Base-by-base conservation (phyloP, 2,888 invertebrate genomes). In the Scaeva pyrastri region DNA sequence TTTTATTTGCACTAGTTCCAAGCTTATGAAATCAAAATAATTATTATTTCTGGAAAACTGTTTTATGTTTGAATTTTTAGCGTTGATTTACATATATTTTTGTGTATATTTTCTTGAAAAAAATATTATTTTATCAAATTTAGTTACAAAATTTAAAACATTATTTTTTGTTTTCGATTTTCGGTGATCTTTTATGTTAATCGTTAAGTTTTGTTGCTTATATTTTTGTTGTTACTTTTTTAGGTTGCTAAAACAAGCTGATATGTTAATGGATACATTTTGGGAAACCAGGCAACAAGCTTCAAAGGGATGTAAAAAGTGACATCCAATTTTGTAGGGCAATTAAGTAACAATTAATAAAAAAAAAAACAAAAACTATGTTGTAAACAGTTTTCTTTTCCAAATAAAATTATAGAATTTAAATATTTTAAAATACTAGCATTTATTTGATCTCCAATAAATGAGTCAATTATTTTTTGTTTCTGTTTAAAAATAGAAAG, bases 81-180 rank as follows among this genome's bases (percentile, higher is more conserved):
- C 64, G 50, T 74, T 62, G 7, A n/a, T 66, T 60, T 3, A 45
- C 68, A n/a, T n/a, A n/a, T n/a, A n/a, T 64, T 73, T 73, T 81
- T 81, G 75, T 85, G 81, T 85, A 85, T 72, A 76, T 70, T 81
- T 75, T 75, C 36, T 58, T 79, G 45, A 23, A 73, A 71, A 0
- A 55, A n/a, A n/a, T n/a, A 55, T 10, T 55, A 26, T 52, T 78
- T 81, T 56, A 58, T 78, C 71, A 50, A 80, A 66, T 76, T 84
- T 72, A 72, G 58, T 71, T 80, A 23, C 1, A 80, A 72, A 58
- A 62, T 52, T 14, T 43, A 23, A 72, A 60, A 80, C 23, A 74
- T 62, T 43, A n/a, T 31, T 76, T 50, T n/a, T 81, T 81, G 72
- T 85, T 81, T 81, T 85, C 72, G 81, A 76, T 85, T 80, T 85